Base-by-base conservation (phyloP, 2,888 invertebrate genomes). In the Glaucopsyche alexis region DNA sequence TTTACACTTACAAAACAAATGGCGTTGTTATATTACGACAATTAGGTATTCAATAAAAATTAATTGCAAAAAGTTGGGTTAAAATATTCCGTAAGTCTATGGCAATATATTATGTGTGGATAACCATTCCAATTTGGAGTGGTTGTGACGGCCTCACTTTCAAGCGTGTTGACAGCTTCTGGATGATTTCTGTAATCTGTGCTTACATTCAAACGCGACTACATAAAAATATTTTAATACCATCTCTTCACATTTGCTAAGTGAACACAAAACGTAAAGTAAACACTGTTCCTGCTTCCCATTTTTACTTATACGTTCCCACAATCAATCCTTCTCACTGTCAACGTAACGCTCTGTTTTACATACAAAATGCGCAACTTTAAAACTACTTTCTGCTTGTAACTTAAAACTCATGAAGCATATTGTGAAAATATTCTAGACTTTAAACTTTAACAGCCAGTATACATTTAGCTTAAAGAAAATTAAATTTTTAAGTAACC, bases 341-440 rank as follows among this genome's bases (percentile, higher is more conserved):
- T 60, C 60, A 60, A 60, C 60, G 7, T 8, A 38, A 29, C 38
- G 13, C 60, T 38, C 60, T 60, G 60, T 60, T 60, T 60, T 60
- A 60, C 60, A 60, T 60, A 60, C 60, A 29, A 60, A 60, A 60
- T 38, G 60, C 60, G 29, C 60, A 13, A 60, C 60, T 60, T 60
- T 60, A 60, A 60, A 60, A 60, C 60, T 60, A 60, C 60, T 60
- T 38, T 60, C 60, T 11, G 60, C 60, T 29, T 60, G 60, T 60
- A 38, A 60, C 29, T 60, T 60, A 14, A 60, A 60, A 60, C 60
- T 60, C 55, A 60, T 60, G 55, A 60, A 29, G 11, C 55, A 19
- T n/a, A n/a, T n/a, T 60, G 55, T 29, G 55, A 19, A 13, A 60
- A 4, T 19, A 55, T 60, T 60, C 13, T 29, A 60, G 55, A 60